Evolutionary conservation across 2,113 vertebrate species (phyloP), one percentile per base, ranked within the genome.

Genomic region (Plectropomus leopardus): DNA sequence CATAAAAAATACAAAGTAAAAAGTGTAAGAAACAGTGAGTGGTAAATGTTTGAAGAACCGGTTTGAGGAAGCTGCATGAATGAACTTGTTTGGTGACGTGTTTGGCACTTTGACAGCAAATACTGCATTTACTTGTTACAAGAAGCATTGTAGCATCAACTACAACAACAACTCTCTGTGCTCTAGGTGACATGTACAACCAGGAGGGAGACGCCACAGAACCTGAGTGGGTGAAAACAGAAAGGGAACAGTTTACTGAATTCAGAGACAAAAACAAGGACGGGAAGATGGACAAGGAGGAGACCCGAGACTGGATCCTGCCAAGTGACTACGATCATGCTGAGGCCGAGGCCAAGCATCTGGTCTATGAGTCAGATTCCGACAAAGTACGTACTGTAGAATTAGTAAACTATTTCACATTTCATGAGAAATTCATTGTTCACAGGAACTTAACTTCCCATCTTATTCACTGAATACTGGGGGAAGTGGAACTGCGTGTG

Each of bases 221-320:
- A 34, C 98, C 98, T 0, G 98, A 99, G 60, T 99, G 98, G 98
- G 98, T 99, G 60, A 97, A 96, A 88, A 98, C 98, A 0, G 98
- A 99, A 84, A 92, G 97, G 51, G 97, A 99, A 4, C 98, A 99
- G 53, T 99, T 99, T 17, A 94, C 96, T 21, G 98, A 99, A 40
- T 99, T 99, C 91, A 93, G 98, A 59, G 98, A 99, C 89, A 97
- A 97, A 89, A 98, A 99, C 90, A 96, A 95, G 34, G 98, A 99
- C 0, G 98, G 98, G 1, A 97, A 96, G 55, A 99, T 99, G 98
- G 97, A 99, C 93, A 97, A 96, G 58, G 97, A 98, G 1, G 98
- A 99, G 85, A 99, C 98, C 57, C 96, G 96, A 76, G 98, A 99
- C 51, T 99, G 98, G 98, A 99, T 99, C 85, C 94, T 99, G 17